Percentiles rank a stretch among this genome's conserved stretches.
Conservation (phyloP, 64 coral and sea anemone species). For the Montipora capricornis region DNA sequence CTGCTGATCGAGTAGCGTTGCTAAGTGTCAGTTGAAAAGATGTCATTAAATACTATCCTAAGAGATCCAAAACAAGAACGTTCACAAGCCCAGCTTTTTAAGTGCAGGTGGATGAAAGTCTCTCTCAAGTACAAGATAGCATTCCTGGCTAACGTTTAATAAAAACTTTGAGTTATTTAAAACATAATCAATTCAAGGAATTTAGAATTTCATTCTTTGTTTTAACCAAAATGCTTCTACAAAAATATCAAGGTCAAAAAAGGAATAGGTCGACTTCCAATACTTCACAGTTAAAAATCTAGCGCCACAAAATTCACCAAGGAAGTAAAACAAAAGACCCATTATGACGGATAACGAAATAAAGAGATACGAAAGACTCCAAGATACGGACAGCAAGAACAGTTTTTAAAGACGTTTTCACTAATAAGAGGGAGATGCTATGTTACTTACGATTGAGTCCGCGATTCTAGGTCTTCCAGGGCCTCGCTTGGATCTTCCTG, state of each 20-base stretch:
- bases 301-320: not conserved
- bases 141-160: not conserved
- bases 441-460: slow-evolving; percentile 39
- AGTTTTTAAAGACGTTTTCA: not conserved
- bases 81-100: not conserved
- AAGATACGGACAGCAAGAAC: not conserved
- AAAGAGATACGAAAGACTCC: not conserved
- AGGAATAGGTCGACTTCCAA: not conserved
- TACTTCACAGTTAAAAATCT: not conserved
- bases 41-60: not conserved
- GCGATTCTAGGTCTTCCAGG: slow-evolving; percentile 70
- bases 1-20: not conserved
- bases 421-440: no score
- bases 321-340: not conserved
- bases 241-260: no score
- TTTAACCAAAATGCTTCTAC: not conserved
- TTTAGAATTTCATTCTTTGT: not conserved
- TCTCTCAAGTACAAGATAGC: not conserved
- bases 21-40: not conserved
- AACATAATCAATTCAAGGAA: not conserved
- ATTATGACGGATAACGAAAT: not conserved
- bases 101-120: not conserved
- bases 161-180: not conserved
- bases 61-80: not conserved
- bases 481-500: slow-evolving; percentile 74